These are phyloP conservation scores for Alethe diademata DNA, from an alignment of 2,113 vertebrate species.

Conservation along the genomic window DNA sequence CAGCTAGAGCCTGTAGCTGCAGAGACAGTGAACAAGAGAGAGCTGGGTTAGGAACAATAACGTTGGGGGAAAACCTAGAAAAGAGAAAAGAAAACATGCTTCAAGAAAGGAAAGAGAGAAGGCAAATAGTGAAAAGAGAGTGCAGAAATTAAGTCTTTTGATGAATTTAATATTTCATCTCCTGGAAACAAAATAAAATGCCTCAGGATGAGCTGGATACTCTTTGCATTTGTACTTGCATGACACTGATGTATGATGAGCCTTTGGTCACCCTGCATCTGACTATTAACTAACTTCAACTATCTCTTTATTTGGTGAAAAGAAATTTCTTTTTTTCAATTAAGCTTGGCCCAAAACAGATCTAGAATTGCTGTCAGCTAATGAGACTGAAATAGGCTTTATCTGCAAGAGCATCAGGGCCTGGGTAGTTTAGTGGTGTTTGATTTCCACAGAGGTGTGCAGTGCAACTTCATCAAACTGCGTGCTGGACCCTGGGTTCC, in stretches of 20 bases:
- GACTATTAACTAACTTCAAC: not conserved
- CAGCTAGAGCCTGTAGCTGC: not conserved
- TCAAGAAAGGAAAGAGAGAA: not conserved
- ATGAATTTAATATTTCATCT: not conserved
- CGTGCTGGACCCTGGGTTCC: not conserved
- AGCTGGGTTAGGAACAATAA: not conserved
- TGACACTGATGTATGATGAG: not conserved
- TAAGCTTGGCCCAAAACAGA: not conserved
- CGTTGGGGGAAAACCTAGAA: not conserved
- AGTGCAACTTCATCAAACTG: not conserved
- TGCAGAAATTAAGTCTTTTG: not conserved
- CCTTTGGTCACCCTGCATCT: accelerated
- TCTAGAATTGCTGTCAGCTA: not conserved
- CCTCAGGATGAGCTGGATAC: not conserved
- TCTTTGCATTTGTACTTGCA: not conserved
- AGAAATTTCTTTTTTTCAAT: not conserved
- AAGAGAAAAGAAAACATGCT: not conserved
- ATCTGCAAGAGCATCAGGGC: not conserved
- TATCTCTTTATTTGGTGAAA: not conserved
- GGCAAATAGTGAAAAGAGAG: not conserved
- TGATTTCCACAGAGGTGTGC: not conserved
- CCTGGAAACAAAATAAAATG: not conserved
- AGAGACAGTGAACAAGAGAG: not conserved
- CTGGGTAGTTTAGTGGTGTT: not conserved
- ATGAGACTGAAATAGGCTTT: not conserved